Percentiles rank a stretch among this genome's conserved stretches.
These are phyloP conservation scores for Caradrina clavipalpis DNA, from an alignment of 2,888 invertebrate species.

Conservation along the genomic window DNA sequence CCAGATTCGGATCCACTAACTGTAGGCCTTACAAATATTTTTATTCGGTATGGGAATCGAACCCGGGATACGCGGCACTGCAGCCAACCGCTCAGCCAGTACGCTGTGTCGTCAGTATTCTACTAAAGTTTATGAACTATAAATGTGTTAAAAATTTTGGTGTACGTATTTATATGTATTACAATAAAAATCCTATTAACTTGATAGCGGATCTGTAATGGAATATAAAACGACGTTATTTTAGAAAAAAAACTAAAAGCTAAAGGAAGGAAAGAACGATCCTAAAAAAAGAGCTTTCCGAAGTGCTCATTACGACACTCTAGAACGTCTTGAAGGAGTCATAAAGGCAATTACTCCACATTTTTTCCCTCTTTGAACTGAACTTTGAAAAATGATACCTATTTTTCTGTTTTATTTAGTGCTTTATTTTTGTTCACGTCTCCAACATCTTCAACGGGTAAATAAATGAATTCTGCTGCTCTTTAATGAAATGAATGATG, in stretches of 20 bases:
- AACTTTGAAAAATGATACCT: slow-evolving; percentile 47
- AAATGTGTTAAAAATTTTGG: background rate
- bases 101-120: background rate
- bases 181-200: slow-evolving; percentile 53
- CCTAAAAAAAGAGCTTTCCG: slow-evolving; percentile 72
- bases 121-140: background rate
- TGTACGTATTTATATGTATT: slow-evolving; percentile 22
- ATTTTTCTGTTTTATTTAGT: slow-evolving; percentile 38
- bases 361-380: slow-evolving; percentile 65
- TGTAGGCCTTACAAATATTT: too few species aligned
- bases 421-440: slow-evolving; percentile 32
- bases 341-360: slow-evolving; percentile 77
- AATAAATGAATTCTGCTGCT: slow-evolving; percentile 15
- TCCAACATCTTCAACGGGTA: slow-evolving; percentile 15
- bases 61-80: too few species aligned
- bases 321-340: slow-evolving; percentile 72
- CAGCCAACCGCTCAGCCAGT: too few species aligned
- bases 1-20: too few species aligned
- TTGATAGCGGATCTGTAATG: slow-evolving; percentile 58
- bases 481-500: slow-evolving; percentile 16
- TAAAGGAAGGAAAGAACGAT: slow-evolving; percentile 67
- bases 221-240: slow-evolving; percentile 59
- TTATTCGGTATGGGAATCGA: too few species aligned
- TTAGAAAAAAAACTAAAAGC: slow-evolving; percentile 66
- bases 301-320: slow-evolving; percentile 79